phyloP scores from a whole-genome alignment of 2,113 vertebrate genomes.

The Gavialis gangeticus region DNA sequence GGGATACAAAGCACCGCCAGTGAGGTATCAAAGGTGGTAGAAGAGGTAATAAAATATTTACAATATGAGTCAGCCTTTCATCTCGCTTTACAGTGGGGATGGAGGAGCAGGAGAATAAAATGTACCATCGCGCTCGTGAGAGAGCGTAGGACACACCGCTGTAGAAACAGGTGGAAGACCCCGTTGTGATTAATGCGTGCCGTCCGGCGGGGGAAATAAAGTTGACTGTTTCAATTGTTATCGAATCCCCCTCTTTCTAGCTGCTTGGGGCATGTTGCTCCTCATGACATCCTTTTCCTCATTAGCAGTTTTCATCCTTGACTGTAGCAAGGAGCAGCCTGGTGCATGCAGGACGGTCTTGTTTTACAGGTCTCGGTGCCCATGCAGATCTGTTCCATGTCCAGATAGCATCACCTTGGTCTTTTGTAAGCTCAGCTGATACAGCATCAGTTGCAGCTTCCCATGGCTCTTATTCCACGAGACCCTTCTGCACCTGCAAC shows the following conservation, averaged over 20 bases:
- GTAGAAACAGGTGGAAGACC: background rate
- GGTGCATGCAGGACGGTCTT: background rate
- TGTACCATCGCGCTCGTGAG: background rate
- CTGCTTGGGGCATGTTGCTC: accelerated
- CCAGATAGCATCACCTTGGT: background rate
- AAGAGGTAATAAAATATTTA: slow-evolving; percentile 53
- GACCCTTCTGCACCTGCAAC: background rate
- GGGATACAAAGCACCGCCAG: background rate
- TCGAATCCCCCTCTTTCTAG: background rate
- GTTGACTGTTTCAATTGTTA: background rate
- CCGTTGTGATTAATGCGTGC: background rate
- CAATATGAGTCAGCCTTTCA: slow-evolving; percentile 33
- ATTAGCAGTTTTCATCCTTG: background rate
- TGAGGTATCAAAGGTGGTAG: background rate
- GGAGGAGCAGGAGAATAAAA: slow-evolving; percentile 49
- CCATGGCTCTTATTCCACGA: background rate
- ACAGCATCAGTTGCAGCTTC: background rate
- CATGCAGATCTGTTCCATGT: background rate
- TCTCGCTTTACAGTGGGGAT: background rate
- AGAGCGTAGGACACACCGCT: accelerated
- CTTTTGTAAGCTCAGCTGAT: background rate
- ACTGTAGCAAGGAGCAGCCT: background rate
- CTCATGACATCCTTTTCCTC: too few relatives aligned
- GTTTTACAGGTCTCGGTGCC: background rate
- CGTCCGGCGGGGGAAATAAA: accelerated